Evolutionary conservation across 1,140 invertebrate genomes (phyloP).

Genomic region (Micrasema minimum): DNA sequence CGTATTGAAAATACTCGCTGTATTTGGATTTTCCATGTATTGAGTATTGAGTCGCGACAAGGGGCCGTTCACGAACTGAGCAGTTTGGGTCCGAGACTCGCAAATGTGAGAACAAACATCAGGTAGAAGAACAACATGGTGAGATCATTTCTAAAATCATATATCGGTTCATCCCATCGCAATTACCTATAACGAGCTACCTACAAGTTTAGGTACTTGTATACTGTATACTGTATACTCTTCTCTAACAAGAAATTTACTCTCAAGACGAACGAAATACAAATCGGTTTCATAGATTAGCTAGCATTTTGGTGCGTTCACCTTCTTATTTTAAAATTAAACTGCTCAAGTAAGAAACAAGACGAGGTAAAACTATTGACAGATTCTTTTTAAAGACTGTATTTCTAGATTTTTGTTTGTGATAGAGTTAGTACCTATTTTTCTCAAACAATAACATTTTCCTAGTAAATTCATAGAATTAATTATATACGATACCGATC

Average conservation of each 20-base stretch:
- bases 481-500: too few species aligned
- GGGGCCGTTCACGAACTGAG: not conserved
- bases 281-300: constrained; percentile 14
- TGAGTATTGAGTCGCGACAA: constrained; percentile 11
- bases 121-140: constrained; percentile 1
- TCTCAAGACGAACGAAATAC: not conserved
- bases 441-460: too few species aligned
- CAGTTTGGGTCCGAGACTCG: not conserved
- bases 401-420: too few species aligned
- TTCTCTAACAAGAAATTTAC: too few species aligned
- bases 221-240: too few species aligned
- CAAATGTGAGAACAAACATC: constrained; percentile 30
- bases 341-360: not conserved
- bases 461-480: too few species aligned
- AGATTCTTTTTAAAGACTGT: not conserved
- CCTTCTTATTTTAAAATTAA: not conserved
- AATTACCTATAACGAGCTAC: constrained; percentile 27
- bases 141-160: constrained; percentile 47
- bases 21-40: not conserved
- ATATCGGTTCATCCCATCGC: constrained; percentile 33
- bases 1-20: too few species aligned
- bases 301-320: constrained; percentile 7
- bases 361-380: too few species aligned
- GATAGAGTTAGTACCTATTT: too few species aligned
- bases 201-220: too few species aligned